Evolutionary conservation across 2,113 vertebrate species (phyloP), one percentile per base, ranked within the genome.

Genomic region (Megaptera novaeangliae): DNA sequence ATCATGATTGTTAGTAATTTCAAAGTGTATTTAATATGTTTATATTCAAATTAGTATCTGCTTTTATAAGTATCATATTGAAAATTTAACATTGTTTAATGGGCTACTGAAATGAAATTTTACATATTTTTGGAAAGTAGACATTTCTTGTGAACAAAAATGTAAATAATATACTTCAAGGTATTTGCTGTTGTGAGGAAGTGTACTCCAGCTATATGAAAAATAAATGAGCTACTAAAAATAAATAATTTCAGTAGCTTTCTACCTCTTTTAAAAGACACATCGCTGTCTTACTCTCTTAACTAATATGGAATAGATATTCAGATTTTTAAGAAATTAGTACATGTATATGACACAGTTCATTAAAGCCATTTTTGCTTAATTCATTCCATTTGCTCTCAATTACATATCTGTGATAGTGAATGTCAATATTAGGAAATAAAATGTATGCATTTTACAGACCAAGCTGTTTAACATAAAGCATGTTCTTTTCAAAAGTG

Each of bases 1-100:
- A 6, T n/a, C 18, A 96, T 80, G 25, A 94, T 94, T 97, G 29
- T 94, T 98, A 94, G 12, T 91, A 88, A 31, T 89, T 95, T 96
- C 72, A 78, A 95, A 97, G 95, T 97, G 27, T 52, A 63, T 90
- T 94, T 57, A 83, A 31, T 20, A n/a, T 89, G 14, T 74, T n/a
- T 44, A 15, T 69, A 57, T 36, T 80, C 0, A 74, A 29, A 0
- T 64, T 96, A 55, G 4, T 52, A 1, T 75, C 44, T 75, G 6
- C 7, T 88, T 78, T 96, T 57, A 57, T 87, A 18, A 74, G 3
- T 64, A n/a, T 66, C 6, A 41, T 8, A 88, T 55, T 88, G 25
- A 93, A 94, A 92, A 84, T 84, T 25, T 1, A 84, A 13, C 8
- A 41, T 25, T 85, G 21, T 88, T 61, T 57, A 69, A 57, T 64